phyloP scores from a whole-genome alignment of 2,113 vertebrate genomes.

The Bombycilla garrulus region DNA sequence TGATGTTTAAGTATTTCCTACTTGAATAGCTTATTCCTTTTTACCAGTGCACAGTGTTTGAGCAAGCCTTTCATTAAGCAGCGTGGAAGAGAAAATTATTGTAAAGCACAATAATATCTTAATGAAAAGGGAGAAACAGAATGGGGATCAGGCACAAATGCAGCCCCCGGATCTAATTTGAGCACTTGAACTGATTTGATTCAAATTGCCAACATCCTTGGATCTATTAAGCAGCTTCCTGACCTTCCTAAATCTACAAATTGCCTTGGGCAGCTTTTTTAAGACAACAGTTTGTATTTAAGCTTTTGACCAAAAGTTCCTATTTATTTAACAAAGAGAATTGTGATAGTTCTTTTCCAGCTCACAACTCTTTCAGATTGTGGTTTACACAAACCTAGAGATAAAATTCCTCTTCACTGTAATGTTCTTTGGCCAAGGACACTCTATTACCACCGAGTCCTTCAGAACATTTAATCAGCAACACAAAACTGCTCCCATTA shows the following conservation, averaged over 20 bases:
- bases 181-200: neutral
- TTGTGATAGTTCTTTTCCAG: neutral
- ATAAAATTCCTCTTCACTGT: neutral
- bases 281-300: neutral
- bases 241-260: neutral
- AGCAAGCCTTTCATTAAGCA: neutral
- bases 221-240: neutral
- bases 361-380: neutral
- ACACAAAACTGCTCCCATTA: neutral
- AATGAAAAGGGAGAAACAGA: conserved; percentile 10
- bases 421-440: neutral
- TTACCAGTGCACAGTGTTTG: neutral
- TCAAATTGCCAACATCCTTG: neutral
- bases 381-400: neutral
- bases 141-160: neutral
- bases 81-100: neutral
- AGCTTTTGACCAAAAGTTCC: neutral
- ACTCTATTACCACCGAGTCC: neutral
- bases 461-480: neutral
- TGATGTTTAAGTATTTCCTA: neutral
- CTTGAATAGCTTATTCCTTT: neutral
- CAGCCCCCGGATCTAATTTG: conserved; percentile 1
- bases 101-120: neutral
- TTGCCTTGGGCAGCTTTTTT: neutral
- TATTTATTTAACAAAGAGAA: neutral